Evolutionary conservation across 2,113 vertebrate species (phyloP).

Genomic region (Crotophaga sulcirostris): DNA sequence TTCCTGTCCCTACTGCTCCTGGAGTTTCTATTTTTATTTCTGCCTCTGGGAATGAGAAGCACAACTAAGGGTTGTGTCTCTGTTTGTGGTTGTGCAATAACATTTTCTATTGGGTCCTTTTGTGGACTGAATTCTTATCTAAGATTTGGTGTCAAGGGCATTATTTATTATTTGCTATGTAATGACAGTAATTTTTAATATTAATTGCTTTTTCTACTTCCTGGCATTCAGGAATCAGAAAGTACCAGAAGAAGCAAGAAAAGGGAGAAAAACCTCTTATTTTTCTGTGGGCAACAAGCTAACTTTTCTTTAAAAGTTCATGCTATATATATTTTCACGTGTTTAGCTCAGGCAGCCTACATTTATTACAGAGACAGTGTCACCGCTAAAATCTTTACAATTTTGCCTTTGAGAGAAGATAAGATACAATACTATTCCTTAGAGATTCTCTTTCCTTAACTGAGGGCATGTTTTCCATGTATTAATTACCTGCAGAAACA

Average conservation of each 20-base stretch:
- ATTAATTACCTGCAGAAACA: not conserved
- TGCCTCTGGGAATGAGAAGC: not conserved
- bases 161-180: not conserved
- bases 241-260: not conserved
- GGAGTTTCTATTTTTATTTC: slow-evolving; percentile 24
- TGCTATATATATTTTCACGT: not conserved
- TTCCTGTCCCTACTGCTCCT: not conserved
- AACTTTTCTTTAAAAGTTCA: not conserved
- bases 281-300: not conserved
- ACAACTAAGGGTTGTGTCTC: not conserved
- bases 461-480: not conserved
- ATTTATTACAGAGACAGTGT: slow-evolving; percentile 29
- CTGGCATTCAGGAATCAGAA: not conserved
- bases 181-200: not conserved
- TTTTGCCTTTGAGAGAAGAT: slow-evolving; percentile 23
- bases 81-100: not conserved
- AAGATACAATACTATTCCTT: not conserved
- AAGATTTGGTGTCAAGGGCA: not conserved
- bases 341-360: not conserved
- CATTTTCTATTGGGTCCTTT: not conserved
- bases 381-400: slow-evolving; percentile 27
- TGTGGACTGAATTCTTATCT: not conserved
- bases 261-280: not conserved
- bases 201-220: not conserved
- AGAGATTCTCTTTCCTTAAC: not conserved